Percentiles rank a stretch among this genome's conserved stretches.
Evolutionary conservation across 1,140 invertebrate species (phyloP).

Genomic region (Chironomus tepperi): DNA sequence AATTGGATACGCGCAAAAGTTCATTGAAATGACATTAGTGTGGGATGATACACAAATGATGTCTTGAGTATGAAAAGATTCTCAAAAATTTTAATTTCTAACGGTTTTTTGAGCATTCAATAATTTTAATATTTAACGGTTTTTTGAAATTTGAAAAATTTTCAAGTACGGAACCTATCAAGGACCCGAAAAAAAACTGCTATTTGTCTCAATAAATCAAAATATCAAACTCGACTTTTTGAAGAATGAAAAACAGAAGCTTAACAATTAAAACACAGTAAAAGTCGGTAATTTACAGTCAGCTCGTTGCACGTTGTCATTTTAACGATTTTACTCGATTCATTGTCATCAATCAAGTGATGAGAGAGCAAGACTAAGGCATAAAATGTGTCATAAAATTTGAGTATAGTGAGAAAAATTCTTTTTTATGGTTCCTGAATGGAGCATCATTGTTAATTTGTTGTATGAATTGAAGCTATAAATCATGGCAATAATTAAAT

Average conservation of each 20-base stretch:
- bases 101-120: no score
- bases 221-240: not conserved
- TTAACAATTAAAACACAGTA: slow-evolving; percentile 9
- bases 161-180: no score
- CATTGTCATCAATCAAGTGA: slow-evolving; percentile 6
- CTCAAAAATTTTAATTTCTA: no score
- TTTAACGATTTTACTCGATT: slow-evolving; percentile 1
- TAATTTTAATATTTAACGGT: no score
- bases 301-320: slow-evolving; percentile 5
- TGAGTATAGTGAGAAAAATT: not conserved
- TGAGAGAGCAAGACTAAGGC: not conserved
- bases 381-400: not conserved
- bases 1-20: no score
- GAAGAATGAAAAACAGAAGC: not conserved
- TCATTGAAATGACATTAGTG: no score
- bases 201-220: not conserved
- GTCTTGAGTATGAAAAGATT: no score
- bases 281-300: not conserved
- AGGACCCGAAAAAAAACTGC: no score
- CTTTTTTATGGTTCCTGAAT: no score
- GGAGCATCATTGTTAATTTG: not conserved
- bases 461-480: not conserved
- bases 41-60: no score
- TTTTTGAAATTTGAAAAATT: no score
- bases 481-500: not conserved